Evolutionary conservation across 2,888 invertebrate genomes (phyloP).

Genomic region (Thysanoteuthis rhombus): DNA sequence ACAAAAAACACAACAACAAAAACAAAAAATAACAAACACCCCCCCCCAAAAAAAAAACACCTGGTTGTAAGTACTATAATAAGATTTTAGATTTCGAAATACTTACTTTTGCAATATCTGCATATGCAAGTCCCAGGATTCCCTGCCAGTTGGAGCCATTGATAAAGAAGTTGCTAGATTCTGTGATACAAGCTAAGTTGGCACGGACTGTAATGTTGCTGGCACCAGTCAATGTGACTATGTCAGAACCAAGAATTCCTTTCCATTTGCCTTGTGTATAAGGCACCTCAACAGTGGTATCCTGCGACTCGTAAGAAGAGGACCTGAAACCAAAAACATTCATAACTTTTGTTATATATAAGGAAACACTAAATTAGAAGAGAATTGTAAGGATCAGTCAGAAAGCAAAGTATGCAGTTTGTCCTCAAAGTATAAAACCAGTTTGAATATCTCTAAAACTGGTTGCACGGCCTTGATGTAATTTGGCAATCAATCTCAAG

Average conservation of each 20-base stretch:
- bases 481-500: too few relatives aligned
- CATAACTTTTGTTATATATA: background rate
- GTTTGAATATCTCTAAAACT: too few relatives aligned
- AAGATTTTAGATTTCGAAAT: background rate
- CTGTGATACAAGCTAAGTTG: constrained; percentile 73
- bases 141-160: constrained; percentile 76
- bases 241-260: constrained; percentile 70
- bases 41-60: too few relatives aligned
- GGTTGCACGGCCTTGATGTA: too few relatives aligned
- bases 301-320: constrained; percentile 65
- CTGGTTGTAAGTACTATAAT: background rate
- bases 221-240: constrained; percentile 67
- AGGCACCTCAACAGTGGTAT: constrained; percentile 63
- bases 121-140: constrained; percentile 74
- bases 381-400: background rate
- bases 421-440: too few relatives aligned
- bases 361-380: background rate
- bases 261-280: constrained; percentile 75
- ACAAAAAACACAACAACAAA: too few relatives aligned
- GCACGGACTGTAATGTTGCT: constrained; percentile 68
- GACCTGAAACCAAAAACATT: constrained; percentile 59
- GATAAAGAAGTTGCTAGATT: constrained; percentile 73
- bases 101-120: constrained; percentile 59
- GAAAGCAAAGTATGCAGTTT: background rate
- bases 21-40: too few relatives aligned